phyloP scores from a whole-genome alignment of 2,797 vertebrate species.

The Sebastes flavidus region DNA sequence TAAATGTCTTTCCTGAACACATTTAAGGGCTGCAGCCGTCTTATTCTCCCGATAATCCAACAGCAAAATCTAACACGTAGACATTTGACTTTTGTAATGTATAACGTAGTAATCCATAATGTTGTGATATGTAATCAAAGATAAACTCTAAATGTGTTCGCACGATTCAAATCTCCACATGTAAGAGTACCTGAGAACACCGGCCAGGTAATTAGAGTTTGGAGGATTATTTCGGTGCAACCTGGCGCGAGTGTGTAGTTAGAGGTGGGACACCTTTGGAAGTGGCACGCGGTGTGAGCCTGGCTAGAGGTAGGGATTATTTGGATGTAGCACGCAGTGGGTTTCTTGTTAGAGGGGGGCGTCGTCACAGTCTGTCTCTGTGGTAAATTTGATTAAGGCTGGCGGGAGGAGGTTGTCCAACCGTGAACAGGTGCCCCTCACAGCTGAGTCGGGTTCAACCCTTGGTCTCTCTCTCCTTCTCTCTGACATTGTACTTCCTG shows the following conservation, averaged over 20 bases:
- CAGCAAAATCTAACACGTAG: neutral
- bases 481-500: slow-evolving; percentile 46
- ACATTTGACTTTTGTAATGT: neutral
- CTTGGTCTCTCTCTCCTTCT: slow-evolving; percentile 55
- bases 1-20: neutral
- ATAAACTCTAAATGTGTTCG: neutral
- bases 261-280: slow-evolving; percentile 67
- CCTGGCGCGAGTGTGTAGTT: slow-evolving; percentile 45
- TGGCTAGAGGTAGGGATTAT: slow-evolving; percentile 72
- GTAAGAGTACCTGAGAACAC: neutral
- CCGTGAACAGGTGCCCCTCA: slow-evolving; percentile 85
- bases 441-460: slow-evolving; percentile 73
- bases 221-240: slow-evolving; percentile 47
- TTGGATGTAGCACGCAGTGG: slow-evolving; percentile 76
- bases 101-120: neutral
- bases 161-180: slow-evolving; percentile 14
- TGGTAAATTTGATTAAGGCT: slow-evolving; percentile 83
- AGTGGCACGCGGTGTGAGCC: slow-evolving; percentile 55
- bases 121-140: neutral
- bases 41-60: neutral
- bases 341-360: slow-evolving; percentile 77
- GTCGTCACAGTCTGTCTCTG: slow-evolving; percentile 74
- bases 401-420: slow-evolving; percentile 76
- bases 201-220: slow-evolving; percentile 53
- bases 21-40: neutral